A percentile compares a stretch with the other conserved stretches of the same genome.
Evolutionary conservation across 2,797 vertebrate genomes (phyloP).

Genomic region (Alca torda): DNA sequence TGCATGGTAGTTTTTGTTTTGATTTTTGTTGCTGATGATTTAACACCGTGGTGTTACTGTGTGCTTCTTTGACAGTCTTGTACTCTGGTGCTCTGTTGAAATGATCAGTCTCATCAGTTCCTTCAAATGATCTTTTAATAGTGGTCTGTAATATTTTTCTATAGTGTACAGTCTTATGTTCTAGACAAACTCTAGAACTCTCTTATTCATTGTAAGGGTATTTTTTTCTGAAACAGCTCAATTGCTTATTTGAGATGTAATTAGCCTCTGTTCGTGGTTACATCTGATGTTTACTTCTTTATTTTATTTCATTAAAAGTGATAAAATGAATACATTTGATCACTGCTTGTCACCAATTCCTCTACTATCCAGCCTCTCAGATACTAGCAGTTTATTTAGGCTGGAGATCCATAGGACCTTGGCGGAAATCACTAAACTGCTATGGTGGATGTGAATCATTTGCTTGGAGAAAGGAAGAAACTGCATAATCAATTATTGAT

Average conservation of each 20-base stretch:
- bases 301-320: slow-evolving; percentile 22
- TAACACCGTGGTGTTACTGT: neutral
- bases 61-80: neutral
- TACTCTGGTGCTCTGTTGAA: neutral
- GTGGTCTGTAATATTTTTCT: neutral
- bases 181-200: neutral
- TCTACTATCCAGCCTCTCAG: neutral
- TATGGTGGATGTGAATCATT: slow-evolving; percentile 6
- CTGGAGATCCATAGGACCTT: neutral
- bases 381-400: neutral
- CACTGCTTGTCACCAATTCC: neutral
- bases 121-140: neutral
- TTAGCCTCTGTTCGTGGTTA: neutral
- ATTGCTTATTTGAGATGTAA: neutral
- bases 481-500: slow-evolving; percentile 60
- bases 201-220: neutral
- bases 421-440: neutral
- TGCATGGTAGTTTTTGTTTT: neutral
- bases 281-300: neutral
- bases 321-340: neutral
- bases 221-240: neutral
- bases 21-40: neutral
- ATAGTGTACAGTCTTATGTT: neutral
- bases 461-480: neutral
- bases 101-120: neutral